Base-by-base conservation (phyloP, 2,888 invertebrate species). In the Conomelus anceps region DNA sequence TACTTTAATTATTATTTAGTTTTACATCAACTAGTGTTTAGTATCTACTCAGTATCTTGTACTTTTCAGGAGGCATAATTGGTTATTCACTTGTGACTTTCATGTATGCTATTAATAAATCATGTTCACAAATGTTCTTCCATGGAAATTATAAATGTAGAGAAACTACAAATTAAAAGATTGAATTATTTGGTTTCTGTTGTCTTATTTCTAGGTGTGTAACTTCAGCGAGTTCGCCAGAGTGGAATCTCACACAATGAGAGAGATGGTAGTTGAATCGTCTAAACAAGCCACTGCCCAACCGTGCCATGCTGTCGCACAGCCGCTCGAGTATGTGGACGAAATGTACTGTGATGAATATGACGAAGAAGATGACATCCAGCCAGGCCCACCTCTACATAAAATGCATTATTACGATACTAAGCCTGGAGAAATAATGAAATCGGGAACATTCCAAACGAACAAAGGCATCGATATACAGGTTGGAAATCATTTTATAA, bases 151-250 rank as follows among this genome's bases (percentile, higher is more conserved):
- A 20, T 85, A 23, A 11, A 86, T 63, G 26, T 22, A 63, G 84
- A 34, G n/a, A n/a, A n/a, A n/a, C n/a, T 86, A 22, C 11, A 23
- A 41, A 6, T 7, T 22, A 34, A 7, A 22, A n/a, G 11, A 22
- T 22, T 88, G 6, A 22, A 22, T 88, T 26, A 84, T 29, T 88
- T 86, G 87, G 13, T 87, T 23, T 88, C 22, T 91, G 92, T 84
- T 90, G 22, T 87, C n/a, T n/a, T 22, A 11, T 3, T 13, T n/a
- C n/a, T 63, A 94, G 93, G 91, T 92, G n/a, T 95, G 95, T 91
- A 95, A 95, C 91, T 92, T 93, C 23, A 93, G 93, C 88, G 93
- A 93, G 90, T 95, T 94, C 91, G 92, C 93, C 3, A 93, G 93
- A 92, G 92, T 94, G 22, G 92, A 93, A 0, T 93, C 92, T 89